These are phyloP conservation scores for Bufo bufo DNA, from an alignment of 2,113 vertebrate genomes.

Conservation along the genomic window DNA sequence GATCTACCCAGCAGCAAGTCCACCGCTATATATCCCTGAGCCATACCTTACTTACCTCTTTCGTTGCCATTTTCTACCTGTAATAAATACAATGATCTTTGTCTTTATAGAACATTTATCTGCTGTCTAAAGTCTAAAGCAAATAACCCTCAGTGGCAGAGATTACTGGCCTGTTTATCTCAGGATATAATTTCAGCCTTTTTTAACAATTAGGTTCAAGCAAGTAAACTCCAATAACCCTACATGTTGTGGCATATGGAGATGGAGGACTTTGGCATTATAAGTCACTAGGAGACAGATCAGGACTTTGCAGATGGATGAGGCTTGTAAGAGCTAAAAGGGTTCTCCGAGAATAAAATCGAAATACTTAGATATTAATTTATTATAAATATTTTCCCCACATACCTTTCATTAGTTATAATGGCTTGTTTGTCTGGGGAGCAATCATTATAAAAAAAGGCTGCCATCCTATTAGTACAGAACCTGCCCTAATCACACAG, in stretches of 20 bases:
- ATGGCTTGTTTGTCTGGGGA: too few relatives aligned
- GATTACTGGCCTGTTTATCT: not conserved
- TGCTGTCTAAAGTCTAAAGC: conserved; percentile 12
- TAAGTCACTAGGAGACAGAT: not conserved
- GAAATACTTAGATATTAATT: too few relatives aligned
- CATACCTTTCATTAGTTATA: too few relatives aligned
- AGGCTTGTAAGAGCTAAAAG: too few relatives aligned
- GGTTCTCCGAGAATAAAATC: too few relatives aligned
- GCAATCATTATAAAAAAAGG: too few relatives aligned
- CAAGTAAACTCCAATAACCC: not conserved
- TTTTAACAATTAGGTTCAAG: not conserved
- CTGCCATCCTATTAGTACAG: too few relatives aligned
- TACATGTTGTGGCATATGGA: not conserved
- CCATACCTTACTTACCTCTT: not conserved
- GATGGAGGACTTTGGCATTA: not conserved
- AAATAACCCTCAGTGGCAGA: not conserved
- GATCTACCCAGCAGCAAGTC: not conserved
- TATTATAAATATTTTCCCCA: too few relatives aligned
- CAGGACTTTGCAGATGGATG: too few relatives aligned
- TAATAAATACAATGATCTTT: not conserved
- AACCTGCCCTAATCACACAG: too few relatives aligned
- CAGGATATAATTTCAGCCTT: not conserved
- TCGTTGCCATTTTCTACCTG: not conserved
- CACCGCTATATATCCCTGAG: not conserved
- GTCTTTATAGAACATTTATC: not conserved